A percentile compares a stretch with the other conserved stretches of the same genome.
Conservation (phyloP, 2,888 invertebrate species). For the Melanchra persicariae region DNA sequence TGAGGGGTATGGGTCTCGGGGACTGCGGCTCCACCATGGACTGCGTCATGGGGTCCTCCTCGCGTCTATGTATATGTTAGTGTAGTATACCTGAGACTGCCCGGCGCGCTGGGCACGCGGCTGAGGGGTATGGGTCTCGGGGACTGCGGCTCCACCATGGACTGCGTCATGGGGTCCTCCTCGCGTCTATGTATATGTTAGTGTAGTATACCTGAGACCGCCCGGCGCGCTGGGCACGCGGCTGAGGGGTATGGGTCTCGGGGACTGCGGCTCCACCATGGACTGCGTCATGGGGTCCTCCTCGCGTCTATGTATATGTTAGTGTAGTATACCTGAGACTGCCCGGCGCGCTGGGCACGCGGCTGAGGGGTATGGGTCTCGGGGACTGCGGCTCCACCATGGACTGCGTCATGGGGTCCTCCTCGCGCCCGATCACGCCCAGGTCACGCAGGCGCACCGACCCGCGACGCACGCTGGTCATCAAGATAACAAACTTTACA, state of each 20-base stretch:
- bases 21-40: too few species aligned
- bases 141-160: too few species aligned
- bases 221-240: slow-evolving; percentile 94
- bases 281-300: slow-evolving; percentile 81
- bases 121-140: too few species aligned
- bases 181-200: background rate
- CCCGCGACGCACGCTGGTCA: slow-evolving; percentile 79
- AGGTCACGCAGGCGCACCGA: slow-evolving; percentile 88
- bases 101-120: too few species aligned
- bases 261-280: slow-evolving; percentile 83
- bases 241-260: slow-evolving; percentile 86
- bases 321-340: slow-evolving; percentile 91
- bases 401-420: slow-evolving; percentile 89
- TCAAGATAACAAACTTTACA: background rate
- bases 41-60: too few species aligned
- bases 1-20: too few species aligned
- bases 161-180: too few species aligned
- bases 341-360: slow-evolving; percentile 94
- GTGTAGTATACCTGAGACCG: slow-evolving; percentile 91
- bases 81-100: too few species aligned
- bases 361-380: slow-evolving; percentile 86
- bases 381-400: slow-evolving; percentile 84
- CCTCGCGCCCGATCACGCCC: slow-evolving; percentile 82
- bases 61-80: too few species aligned
- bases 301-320: background rate